These are phyloP conservation scores for Nipponacmea schrenckii DNA, from an alignment of 2,888 invertebrate genomes.

Conservation along the genomic window DNA sequence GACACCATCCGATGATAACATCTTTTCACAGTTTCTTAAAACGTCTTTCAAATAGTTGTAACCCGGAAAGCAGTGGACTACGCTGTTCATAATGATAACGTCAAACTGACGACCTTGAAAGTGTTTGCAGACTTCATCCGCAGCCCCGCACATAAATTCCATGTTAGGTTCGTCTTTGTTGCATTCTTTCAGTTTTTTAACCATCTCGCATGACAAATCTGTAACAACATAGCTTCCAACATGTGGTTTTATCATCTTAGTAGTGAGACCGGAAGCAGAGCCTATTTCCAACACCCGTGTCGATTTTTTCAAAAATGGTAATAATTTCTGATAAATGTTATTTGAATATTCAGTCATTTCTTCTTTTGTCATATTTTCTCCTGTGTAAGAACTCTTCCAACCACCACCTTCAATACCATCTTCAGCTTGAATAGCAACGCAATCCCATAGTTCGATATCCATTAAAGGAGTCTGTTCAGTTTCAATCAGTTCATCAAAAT, in stretches of 20 bases:
- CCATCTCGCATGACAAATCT: not conserved
- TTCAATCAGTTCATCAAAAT: not conserved
- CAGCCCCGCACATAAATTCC: not conserved
- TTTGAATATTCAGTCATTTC: constrained; percentile 18
- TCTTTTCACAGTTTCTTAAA: not conserved
- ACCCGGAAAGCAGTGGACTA: not conserved
- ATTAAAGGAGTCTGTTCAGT: constrained; percentile 13
- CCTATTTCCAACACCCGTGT: not conserved
- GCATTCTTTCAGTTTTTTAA: not conserved
- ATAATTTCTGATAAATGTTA: constrained; percentile 14
- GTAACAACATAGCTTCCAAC: not conserved
- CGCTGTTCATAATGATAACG: not conserved
- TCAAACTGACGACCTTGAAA: not conserved
- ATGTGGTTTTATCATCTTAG: constrained; percentile 1
- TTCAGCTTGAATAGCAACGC: constrained; percentile 16
- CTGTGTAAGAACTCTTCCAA: constrained; percentile 21
- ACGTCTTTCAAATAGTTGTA: not conserved
- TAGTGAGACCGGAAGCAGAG: not conserved
- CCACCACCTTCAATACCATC: constrained; percentile 19
- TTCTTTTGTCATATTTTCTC: constrained; percentile 16
- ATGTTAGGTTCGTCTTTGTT: not conserved
- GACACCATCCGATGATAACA: not conserved
- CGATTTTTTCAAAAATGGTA: not conserved
- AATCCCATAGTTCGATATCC: constrained; percentile 23
- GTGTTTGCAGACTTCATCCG: not conserved